These are phyloP conservation scores for Chalcis sispes DNA, from an alignment of 2,888 invertebrate species.

Conservation along the genomic window DNA sequence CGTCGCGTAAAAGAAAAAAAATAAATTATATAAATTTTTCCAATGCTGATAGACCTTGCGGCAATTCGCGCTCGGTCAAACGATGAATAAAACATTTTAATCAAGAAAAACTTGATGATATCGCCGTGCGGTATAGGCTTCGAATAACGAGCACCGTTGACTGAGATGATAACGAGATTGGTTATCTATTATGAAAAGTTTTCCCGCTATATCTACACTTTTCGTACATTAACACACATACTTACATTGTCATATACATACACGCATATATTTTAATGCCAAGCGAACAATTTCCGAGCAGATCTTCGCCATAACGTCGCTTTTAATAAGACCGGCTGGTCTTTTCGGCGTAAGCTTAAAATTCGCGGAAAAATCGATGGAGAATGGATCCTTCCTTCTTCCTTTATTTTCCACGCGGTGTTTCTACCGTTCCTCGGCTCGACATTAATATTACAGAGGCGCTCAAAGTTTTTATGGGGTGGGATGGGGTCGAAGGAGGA, in stretches of 20 bases:
- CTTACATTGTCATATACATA: neutral
- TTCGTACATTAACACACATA: neutral
- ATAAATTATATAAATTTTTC: too few species aligned
- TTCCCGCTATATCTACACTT: neutral
- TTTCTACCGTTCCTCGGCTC: neutral
- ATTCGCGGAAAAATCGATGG: conserved; percentile 4
- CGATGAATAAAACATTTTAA: conserved; percentile 39
- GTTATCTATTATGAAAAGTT: conserved; percentile 34
- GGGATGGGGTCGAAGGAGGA: neutral
- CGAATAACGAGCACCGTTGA: conserved; percentile 38
- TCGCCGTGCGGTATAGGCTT: conserved; percentile 9
- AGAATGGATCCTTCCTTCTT: neutral
- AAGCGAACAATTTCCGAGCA: conserved; percentile 11
- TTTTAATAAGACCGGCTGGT: conserved; percentile 27
- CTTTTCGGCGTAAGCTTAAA: neutral
- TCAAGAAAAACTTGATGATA: conserved; percentile 29
- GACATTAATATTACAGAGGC: conserved; percentile 18
- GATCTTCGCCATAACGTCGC: conserved; percentile 2
- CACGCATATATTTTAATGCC: neutral
- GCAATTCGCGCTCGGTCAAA: neutral
- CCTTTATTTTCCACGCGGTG: too few species aligned
- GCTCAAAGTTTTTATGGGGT: neutral
- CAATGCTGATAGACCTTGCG: conserved; percentile 32
- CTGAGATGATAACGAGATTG: conserved; percentile 8
- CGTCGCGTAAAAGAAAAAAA: too few species aligned